Evolutionary conservation across 2,113 vertebrate genomes (phyloP).

Genomic region (Anas platyrhynchos): DNA sequence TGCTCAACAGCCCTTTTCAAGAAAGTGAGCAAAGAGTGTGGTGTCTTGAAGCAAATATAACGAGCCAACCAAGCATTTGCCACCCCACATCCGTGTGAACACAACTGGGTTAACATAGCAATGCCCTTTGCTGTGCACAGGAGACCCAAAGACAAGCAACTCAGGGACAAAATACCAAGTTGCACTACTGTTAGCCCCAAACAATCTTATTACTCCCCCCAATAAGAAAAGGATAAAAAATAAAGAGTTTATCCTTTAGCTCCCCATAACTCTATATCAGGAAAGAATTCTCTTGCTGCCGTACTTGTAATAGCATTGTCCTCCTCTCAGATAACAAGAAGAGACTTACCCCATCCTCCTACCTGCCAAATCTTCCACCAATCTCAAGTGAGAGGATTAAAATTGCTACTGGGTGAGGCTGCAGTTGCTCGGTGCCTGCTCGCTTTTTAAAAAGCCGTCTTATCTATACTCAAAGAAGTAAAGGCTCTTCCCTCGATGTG

Average conservation of each 20-base stretch:
- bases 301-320: conserved; percentile 54
- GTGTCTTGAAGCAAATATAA: not conserved
- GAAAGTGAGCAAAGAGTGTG: not conserved
- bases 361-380: conserved; percentile 45
- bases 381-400: conserved; percentile 44
- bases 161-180: conserved; percentile 2
- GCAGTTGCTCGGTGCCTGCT: conserved; percentile 15
- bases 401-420: conserved; percentile 32
- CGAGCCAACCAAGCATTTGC: not conserved
- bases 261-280: conserved; percentile 52
- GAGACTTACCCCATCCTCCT: conserved; percentile 20
- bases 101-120: not conserved
- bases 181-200: not conserved
- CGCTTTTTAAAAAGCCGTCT: not conserved
- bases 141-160: not conserved
- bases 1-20: not conserved
- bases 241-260: conserved; percentile 2
- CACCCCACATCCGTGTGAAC: not conserved
- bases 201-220: conserved; percentile 1
- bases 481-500: conserved; percentile 15
- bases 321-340: conserved; percentile 51
- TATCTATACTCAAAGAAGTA: conserved; percentile 44
- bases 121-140: not conserved
- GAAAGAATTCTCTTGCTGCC: conserved; percentile 45
- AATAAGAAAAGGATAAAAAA: not conserved